These are phyloP conservation scores for Lucilia cuprina DNA, from an alignment of 1,140 invertebrate species.

Conservation along the genomic window DNA sequence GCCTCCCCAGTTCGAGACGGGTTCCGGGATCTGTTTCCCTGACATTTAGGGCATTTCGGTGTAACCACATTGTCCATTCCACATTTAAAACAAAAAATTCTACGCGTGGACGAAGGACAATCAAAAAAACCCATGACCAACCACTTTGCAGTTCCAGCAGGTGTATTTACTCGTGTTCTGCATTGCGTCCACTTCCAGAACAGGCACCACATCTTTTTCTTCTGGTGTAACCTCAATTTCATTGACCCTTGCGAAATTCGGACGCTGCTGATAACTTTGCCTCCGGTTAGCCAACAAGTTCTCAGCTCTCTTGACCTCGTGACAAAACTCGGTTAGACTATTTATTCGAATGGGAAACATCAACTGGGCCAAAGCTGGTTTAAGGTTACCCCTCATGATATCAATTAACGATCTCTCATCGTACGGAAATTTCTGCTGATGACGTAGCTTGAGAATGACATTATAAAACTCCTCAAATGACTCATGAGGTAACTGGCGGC, in stretches of 20 bases:
- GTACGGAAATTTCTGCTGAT: background rate
- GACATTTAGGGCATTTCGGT: background rate
- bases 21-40: background rate
- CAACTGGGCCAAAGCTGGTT: background rate
- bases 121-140: conserved; percentile 3
- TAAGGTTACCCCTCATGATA: conserved; percentile 1
- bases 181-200: background rate
- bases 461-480: conserved; percentile 1
- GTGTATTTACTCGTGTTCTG: background rate
- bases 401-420: background rate
- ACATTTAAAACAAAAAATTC: background rate
- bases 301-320: background rate
- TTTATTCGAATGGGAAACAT: background rate
- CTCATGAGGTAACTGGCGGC: background rate
- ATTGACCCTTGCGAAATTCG: background rate
- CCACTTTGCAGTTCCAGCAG: background rate
- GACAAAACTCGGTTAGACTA: background rate
- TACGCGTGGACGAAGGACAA: background rate
- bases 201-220: background rate
- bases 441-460: background rate
- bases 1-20: background rate
- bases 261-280: background rate
- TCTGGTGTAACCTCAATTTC: background rate
- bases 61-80: background rate
- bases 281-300: background rate